phyloP scores from a whole-genome alignment of 2,113 vertebrate species.

The Nothocercus nigrocapillus region DNA sequence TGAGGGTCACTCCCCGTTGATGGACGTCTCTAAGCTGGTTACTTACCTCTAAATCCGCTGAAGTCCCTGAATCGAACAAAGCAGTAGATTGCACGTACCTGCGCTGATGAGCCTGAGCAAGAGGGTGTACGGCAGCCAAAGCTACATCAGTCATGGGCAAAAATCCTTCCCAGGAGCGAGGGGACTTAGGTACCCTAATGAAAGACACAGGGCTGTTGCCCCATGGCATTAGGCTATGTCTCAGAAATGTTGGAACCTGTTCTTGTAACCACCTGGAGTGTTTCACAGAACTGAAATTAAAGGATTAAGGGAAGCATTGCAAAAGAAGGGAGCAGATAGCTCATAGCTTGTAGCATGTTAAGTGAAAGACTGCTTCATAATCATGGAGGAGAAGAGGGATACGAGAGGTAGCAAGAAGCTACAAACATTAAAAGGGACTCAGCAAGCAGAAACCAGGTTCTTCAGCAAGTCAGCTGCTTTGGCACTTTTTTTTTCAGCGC shows the following conservation, averaged over 20 bases:
- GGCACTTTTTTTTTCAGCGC: background rate
- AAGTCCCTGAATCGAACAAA: background rate
- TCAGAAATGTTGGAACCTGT: background rate
- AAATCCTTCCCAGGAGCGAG: background rate
- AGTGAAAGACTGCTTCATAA: background rate
- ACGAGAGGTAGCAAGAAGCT: background rate
- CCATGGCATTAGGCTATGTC: background rate
- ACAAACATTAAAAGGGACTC: background rate
- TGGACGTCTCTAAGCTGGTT: background rate
- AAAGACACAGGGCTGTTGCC: background rate
- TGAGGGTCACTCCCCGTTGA: rapidly evolving
- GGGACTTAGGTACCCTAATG: background rate
- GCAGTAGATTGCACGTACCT: background rate
- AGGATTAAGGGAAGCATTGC: background rate
- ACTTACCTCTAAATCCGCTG: background rate
- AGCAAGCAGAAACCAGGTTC: background rate
- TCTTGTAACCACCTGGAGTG: background rate
- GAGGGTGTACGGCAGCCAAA: background rate
- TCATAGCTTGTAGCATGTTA: rapidly evolving
- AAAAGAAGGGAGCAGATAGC: background rate
- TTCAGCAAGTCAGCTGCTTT: background rate
- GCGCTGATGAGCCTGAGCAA: rapidly evolving
- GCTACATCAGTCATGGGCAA: background rate
- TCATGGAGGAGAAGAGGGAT: background rate
- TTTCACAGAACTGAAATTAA: slow-evolving; percentile 19